phyloP scores from a whole-genome alignment of 2,888 invertebrate genomes.

The Cryptus armator region DNA sequence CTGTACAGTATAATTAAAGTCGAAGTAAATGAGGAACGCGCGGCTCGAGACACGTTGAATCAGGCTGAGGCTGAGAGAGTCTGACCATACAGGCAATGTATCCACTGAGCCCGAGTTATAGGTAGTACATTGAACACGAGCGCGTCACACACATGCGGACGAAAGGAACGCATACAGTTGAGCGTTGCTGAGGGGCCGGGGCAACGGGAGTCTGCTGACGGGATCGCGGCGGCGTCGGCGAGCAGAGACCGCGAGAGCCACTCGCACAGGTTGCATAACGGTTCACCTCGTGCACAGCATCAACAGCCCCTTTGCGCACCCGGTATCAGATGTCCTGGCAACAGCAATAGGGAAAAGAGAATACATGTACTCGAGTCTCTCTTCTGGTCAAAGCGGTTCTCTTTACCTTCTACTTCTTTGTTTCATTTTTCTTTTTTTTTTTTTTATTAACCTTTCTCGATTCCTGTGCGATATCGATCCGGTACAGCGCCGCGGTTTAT shows the following conservation, averaged over 20 bases:
- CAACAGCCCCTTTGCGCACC: constrained; percentile 64
- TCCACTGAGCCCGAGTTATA: constrained; percentile 1
- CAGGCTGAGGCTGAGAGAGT: constrained; percentile 24
- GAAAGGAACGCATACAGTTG: constrained; percentile 23
- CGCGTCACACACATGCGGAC: constrained; percentile 22
- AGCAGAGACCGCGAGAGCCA: constrained; percentile 71
- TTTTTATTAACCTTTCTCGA: constrained; percentile 9
- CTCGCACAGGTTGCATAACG: constrained; percentile 81
- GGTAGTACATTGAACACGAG: constrained; percentile 32
- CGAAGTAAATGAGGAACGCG: constrained; percentile 37
- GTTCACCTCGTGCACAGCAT: constrained; percentile 77
- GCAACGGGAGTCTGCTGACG: constrained; percentile 72
- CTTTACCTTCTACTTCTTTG: constrained; percentile 20
- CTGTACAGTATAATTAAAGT: constrained; percentile 29
- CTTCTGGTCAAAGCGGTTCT: constrained; percentile 21
- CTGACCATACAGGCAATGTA: constrained; percentile 30
- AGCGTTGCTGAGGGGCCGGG: constrained; percentile 45
- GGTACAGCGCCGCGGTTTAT: not conserved
- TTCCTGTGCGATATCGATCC: constrained; percentile 31
- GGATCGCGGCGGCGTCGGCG: constrained; percentile 55
- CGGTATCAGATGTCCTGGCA: constrained; percentile 59
- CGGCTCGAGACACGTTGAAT: constrained; percentile 22
- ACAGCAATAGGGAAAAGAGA: constrained; percentile 53
- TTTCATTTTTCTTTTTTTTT: not conserved
- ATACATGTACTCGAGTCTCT: constrained; percentile 31